Conservation (phyloP, 2,888 invertebrate genomes). For the Antheraea assamensis region DNA sequence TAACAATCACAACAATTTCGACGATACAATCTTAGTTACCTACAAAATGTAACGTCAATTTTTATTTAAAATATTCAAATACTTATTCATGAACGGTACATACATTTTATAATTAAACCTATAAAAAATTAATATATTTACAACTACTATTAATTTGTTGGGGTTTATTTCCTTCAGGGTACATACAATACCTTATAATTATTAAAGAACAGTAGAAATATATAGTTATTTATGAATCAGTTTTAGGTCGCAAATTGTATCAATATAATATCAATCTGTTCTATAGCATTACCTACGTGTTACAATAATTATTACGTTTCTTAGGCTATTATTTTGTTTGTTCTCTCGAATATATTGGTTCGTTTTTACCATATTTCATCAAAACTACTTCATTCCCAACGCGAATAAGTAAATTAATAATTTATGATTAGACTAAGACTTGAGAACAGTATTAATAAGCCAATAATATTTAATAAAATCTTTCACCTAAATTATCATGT, state of each 20-base stretch:
- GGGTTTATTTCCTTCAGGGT: constrained; percentile 77
- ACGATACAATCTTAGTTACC: constrained; percentile 39
- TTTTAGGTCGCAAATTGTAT: constrained; percentile 51
- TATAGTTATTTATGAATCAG: constrained; percentile 43
- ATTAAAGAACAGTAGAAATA: constrained; percentile 61
- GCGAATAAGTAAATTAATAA: background rate
- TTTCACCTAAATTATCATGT: background rate
- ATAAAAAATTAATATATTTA: constrained; percentile 68
- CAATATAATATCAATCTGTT: constrained; percentile 36
- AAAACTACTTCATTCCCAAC: background rate
- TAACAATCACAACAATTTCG: constrained; percentile 81
- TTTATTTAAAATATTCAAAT: constrained; percentile 58
- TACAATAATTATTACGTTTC: constrained; percentile 25
- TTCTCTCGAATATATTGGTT: constrained; percentile 8
- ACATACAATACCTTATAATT: constrained; percentile 59
- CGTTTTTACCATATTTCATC: background rate
- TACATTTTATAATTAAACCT: constrained; percentile 53
- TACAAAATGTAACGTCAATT: constrained; percentile 59
- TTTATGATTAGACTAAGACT: background rate
- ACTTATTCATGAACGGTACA: constrained; percentile 33
- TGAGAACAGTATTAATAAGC: background rate
- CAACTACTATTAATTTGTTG: constrained; percentile 62
- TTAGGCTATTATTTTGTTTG: constrained; percentile 1
- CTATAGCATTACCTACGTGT: constrained; percentile 47
- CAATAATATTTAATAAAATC: background rate